Conservation (phyloP, 2,113 vertebrate species). For the Etheostoma spectabile region DNA sequence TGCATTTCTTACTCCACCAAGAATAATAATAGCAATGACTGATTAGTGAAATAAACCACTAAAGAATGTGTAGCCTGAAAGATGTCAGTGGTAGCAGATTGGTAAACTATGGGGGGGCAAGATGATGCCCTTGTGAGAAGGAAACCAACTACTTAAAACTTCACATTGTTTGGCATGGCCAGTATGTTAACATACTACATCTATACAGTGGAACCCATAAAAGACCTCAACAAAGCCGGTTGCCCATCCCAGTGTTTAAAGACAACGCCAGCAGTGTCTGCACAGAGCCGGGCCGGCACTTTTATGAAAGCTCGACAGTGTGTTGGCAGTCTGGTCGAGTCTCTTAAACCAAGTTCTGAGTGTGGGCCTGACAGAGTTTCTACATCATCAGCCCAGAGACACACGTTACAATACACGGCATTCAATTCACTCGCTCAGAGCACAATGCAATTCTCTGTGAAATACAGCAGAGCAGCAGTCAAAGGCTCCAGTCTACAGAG, state of each 20-base stretch:
- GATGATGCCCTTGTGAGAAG: background rate
- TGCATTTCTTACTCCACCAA: background rate
- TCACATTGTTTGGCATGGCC: background rate
- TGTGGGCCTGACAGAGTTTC: slow-evolving; percentile 49
- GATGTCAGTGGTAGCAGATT: background rate
- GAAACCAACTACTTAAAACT: background rate
- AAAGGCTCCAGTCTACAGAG: slow-evolving; percentile 28
- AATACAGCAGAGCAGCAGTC: slow-evolving; percentile 36
- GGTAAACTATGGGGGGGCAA: background rate
- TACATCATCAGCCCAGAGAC: slow-evolving; percentile 47
- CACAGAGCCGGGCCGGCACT: background rate
- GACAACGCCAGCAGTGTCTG: slow-evolving; percentile 33
- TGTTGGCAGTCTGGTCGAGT: slow-evolving; percentile 50
- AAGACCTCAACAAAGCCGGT: background rate
- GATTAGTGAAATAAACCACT: background rate
- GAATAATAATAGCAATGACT: background rate
- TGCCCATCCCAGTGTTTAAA: background rate
- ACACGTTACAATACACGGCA: slow-evolving; percentile 65
- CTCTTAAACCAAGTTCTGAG: slow-evolving; percentile 61
- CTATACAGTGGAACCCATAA: background rate
- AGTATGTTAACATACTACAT: background rate
- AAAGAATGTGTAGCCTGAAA: background rate
- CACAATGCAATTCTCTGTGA: slow-evolving; percentile 72
- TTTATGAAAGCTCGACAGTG: slow-evolving; percentile 43
- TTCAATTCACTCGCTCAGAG: slow-evolving; percentile 59